Evolutionary conservation across 2,888 invertebrate species (phyloP).

Genomic region (Eledona agricola): DNA sequence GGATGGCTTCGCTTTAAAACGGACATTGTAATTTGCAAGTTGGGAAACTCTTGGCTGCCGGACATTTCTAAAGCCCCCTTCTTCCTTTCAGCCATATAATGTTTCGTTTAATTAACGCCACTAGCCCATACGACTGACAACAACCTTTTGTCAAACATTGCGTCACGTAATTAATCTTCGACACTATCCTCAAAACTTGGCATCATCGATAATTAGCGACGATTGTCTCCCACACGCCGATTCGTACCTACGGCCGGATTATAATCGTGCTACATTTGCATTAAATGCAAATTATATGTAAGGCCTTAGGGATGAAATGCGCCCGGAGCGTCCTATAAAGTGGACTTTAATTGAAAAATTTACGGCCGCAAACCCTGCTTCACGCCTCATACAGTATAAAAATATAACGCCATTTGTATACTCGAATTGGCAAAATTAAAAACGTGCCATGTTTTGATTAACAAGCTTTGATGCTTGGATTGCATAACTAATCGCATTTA

Average conservation of each 20-base stretch:
- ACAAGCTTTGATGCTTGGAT: too few species aligned
- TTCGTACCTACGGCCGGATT: slow-evolving; percentile 14
- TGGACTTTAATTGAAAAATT: too few species aligned
- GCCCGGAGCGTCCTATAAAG: too few species aligned
- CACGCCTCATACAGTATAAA: too few species aligned
- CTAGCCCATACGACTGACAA: slow-evolving; percentile 20
- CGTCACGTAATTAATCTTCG: slow-evolving; percentile 24
- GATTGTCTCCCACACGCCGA: slow-evolving; percentile 7
- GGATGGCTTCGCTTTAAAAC: slow-evolving; percentile 33
- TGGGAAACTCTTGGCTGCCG: slow-evolving; percentile 31
- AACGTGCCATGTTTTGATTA: too few species aligned
- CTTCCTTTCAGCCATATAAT: slow-evolving; percentile 30
- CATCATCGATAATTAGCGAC: slow-evolving; percentile 11
- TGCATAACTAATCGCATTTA: too few species aligned
- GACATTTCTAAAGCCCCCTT: slow-evolving; percentile 35
- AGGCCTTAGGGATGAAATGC: too few species aligned
- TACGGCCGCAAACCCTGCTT: too few species aligned
- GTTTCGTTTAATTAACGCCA: slow-evolving; percentile 34
- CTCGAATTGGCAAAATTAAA: too few species aligned
- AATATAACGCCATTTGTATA: too few species aligned
- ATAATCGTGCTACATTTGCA: slow-evolving; percentile 20
- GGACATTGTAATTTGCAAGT: slow-evolving; percentile 36
- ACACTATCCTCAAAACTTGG: slow-evolving; percentile 10
- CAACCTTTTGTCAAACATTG: slow-evolving; percentile 24
- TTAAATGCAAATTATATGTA: slow-evolving; percentile 25